Base-by-base conservation (phyloP, 92 coral and sea anemone genomes). In the Phymanthus crucifer region DNA sequence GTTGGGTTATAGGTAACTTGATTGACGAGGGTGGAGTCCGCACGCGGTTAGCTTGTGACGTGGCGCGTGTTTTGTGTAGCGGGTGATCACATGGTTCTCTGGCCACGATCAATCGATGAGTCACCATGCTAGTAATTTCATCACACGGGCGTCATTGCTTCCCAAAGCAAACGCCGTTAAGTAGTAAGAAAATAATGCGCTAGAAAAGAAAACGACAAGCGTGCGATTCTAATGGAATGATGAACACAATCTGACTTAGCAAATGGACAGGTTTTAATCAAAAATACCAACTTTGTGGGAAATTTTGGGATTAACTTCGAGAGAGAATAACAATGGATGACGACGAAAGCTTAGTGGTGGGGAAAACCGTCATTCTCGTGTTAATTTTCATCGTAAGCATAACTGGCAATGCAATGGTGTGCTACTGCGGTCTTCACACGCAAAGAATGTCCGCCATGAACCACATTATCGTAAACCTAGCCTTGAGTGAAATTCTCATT, bases 401-500 rank as follows among this genome's bases (percentile, higher is more conserved):
- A 47, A 81, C 88, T 40, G 99, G 99, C 6, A 96, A 96, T 76
- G 74, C 76, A 21, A 82, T 93, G 40, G 99, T 96, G 8, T 93
- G 96, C 57, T 96, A 96, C 86, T 96, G 99, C 35, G 99, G 99
- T 17, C 78, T 93, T 34, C 79, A 93, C 65, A 89, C 99, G 0
- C 94, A 94, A 24, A 87, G 98, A 32, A 89, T 89, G 90, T 90
- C 91, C 6, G 99, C 99, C 19, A 96, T 96, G 99, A 96, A 96
- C 81, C 90, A 90, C 45, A 78, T 96, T 73, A 96, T 96, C 74
- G 98, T 96, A 47, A 96, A 96, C 83, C 73, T 93, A 35, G 94
- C 99, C n/a, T 82, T 94, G 40, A 97, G 96, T 27, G 99, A 96
- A 65, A 71, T 94, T 24, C 85, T 89, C 4, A 80, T 96, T 0